Percentiles rank a stretch among this genome's conserved stretches.
These are phyloP conservation scores for Pachliopta kotzebuea DNA, from an alignment of 2,888 invertebrate genomes.

Conservation along the genomic window DNA sequence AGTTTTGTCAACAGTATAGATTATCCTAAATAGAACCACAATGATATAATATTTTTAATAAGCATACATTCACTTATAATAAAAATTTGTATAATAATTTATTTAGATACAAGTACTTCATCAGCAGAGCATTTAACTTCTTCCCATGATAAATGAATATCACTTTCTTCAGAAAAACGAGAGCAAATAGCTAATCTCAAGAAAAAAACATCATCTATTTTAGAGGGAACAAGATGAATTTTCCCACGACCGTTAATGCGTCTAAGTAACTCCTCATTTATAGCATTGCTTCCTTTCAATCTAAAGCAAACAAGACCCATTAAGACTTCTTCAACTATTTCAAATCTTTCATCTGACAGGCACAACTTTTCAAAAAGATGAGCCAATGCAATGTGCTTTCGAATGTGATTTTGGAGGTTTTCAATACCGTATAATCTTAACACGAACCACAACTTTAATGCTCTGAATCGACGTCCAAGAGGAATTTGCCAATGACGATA, in stretches of 20 bases:
- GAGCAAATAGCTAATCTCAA: conserved; percentile 95
- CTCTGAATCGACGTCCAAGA: conserved; percentile 93
- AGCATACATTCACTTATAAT: neutral
- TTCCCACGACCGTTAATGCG: conserved; percentile 93
- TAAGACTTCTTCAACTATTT: conserved; percentile 92
- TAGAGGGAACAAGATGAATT: conserved; percentile 96
- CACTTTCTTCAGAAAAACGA: conserved; percentile 87
- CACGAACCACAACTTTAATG: conserved; percentile 97
- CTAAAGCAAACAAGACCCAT: conserved; percentile 98
- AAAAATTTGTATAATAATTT: conserved; percentile 5
- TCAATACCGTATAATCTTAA: conserved; percentile 93
- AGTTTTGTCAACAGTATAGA: neutral
- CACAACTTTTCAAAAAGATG: conserved; percentile 92
- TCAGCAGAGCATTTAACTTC: conserved; percentile 89
- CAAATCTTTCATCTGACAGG: conserved; percentile 89
- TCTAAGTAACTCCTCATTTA: conserved; percentile 90
- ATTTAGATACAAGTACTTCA: conserved; percentile 74
- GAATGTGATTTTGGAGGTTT: conserved; percentile 92
- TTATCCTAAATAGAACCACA: neutral
- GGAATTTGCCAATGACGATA: conserved; percentile 99
- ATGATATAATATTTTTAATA: neutral
- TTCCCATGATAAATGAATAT: conserved; percentile 92
- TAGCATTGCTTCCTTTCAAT: conserved; percentile 91
- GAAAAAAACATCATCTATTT: conserved; percentile 91
- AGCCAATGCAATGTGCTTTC: conserved; percentile 92